Conservation (phyloP, 1,140 invertebrate species). For the Musca vetustissima region DNA sequence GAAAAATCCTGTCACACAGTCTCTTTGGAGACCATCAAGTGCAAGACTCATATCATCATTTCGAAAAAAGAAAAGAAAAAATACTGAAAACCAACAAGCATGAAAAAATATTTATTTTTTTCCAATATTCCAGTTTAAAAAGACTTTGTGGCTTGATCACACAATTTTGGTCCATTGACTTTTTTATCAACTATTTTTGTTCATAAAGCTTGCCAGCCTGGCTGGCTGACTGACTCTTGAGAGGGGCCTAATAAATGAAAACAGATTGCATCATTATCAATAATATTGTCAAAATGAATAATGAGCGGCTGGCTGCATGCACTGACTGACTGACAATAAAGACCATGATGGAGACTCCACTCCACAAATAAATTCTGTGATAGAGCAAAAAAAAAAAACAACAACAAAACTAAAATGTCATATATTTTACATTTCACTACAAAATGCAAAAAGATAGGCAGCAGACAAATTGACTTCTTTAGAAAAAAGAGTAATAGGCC, state of each 20-base stretch:
- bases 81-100: background rate
- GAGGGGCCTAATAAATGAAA: slow-evolving; percentile 29
- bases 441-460: too few species aligned
- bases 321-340: slow-evolving; percentile 8
- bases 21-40: background rate
- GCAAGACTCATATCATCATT: background rate
- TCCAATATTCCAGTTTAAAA: slow-evolving; percentile 10
- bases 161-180: too few species aligned
- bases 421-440: too few species aligned
- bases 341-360: too few species aligned
- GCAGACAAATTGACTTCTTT: too few species aligned
- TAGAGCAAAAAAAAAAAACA: too few species aligned
- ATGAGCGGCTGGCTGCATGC: slow-evolving; percentile 38
- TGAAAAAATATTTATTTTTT: background rate
- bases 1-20: background rate
- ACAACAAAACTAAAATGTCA: too few species aligned
- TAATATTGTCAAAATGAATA: slow-evolving; percentile 51
- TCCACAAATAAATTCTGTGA: too few species aligned
- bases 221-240: too few species aligned
- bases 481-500: too few species aligned
- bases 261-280: slow-evolving; percentile 21
- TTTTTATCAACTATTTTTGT: background rate
- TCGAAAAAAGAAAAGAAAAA: background rate
- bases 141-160: too few species aligned
- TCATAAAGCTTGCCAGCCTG: background rate